Base-by-base conservation (phyloP, 1,140 invertebrate genomes). In the Drosophila tristis region DNA sequence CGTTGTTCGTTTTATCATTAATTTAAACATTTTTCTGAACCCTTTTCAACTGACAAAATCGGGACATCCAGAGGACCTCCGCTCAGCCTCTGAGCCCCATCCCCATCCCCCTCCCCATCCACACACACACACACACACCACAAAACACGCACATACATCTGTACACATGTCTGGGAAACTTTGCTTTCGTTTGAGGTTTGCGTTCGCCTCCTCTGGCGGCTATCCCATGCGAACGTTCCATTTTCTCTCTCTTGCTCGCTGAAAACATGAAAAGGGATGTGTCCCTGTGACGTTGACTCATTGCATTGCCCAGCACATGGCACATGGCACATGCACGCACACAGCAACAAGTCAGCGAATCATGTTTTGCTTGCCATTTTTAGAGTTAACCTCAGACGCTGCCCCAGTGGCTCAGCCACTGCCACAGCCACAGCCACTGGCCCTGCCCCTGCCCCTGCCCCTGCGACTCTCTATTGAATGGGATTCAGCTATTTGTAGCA, bases 21-120 rank as follows among this genome's bases (percentile, higher is more conserved):
- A 80, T 86, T 78, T 86, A 80, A 78, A 80, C 75, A 86, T 80
- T 78, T 80, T 74, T 74, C 78, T 61, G 75, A 78, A 86, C 82
- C 81, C 82, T 86, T 86, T 80, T 80, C 81, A 85, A 78, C 81
- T 80, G 81, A 74, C 81, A 86, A 86, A 77, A 85, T 76, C 66
- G 71, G 45, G 45, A 77, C 61, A 78, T 55, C 44, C 48, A 49
- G 25, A 43, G 23, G 45, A 31, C 29, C 29, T 7, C 29, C 29
- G 7, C 29, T 31, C 29, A 31, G 29, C 29, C 29, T 31, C 29
- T 8, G 7, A 8, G 29, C 29, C 29, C 7, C 7, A 31, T 8
- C 29, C 29, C 16, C 16, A 16, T 2, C 20, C 2, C 58, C 58
- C 16, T 0, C 16, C 43, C 31, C 42, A 16, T 55, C n/a, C 29